Base-by-base conservation (phyloP, 2,888 invertebrate species). In the Pyrgus malvae region DNA sequence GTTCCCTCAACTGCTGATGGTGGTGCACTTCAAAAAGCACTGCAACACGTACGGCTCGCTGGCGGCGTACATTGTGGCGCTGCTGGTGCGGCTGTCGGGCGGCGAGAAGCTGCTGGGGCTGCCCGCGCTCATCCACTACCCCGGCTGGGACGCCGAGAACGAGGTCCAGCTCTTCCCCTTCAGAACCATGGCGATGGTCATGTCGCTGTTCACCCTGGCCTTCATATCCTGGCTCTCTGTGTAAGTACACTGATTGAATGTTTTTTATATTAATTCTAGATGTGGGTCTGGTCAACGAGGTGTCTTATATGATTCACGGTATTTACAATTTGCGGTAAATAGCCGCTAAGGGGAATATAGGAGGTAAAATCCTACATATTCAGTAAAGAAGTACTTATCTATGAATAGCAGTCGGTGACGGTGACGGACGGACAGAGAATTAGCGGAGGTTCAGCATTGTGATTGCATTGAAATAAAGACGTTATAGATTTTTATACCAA, bases 1-100 rank as follows among this genome's bases (percentile, higher is more conserved):
- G 66, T 99, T 99, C 87, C 99, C 99, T 0, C 99, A 98, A 88
- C 93, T 99, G 16, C 92, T 99, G 69, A 98, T 98, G 95, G 99
- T 99, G 67, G 98, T 99, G 16, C 98, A 99, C 90, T 96, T 98
- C 89, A 95, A 96, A 82, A 92, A 95, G 63, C 92, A 96, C 80
- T 97, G 98, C 90, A 99, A 99, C 91, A 99, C 99, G 7, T 99
- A 99, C 83, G 99, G 99, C 27, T 98, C 98, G 35, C 91, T 99
- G 48, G 91, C 95, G 0, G 97, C 97, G 0, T 97, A 97, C 83
- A 91, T 96, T 58, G 92, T 97, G 61, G 98, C 97, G 0, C 92
- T 96, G 71, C 78, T 95, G 61, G 94, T 97, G 57, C 92, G 98
- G 2, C 83, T 98, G 44, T 93, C 96, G 0, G 98, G 98, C 0